phyloP scores from a whole-genome alignment of 2,113 vertebrate species.

The Spermophilus dauricus region DNA sequence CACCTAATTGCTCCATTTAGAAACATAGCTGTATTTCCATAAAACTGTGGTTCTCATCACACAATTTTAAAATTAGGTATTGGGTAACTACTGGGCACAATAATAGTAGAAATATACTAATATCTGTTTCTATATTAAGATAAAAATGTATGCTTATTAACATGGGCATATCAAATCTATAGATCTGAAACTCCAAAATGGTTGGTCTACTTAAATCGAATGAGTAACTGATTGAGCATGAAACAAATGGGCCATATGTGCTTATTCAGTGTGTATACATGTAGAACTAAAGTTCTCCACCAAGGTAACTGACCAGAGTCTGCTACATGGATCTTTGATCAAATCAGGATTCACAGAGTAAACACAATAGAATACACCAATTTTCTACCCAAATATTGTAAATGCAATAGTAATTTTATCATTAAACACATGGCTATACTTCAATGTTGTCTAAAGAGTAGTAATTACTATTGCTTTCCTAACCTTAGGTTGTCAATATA shows the following conservation, averaged over 20 bases:
- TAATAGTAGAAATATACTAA: conserved; percentile 16
- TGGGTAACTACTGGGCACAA: background rate
- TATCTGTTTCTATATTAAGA: background rate
- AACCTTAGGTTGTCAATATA: background rate
- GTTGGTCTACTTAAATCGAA: background rate
- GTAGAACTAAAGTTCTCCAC: background rate
- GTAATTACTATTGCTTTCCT: background rate
- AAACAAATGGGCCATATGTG: background rate
- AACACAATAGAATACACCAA: background rate
- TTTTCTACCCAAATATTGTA: background rate
- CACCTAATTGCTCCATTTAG: conserved; percentile 70
- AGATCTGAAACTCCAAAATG: background rate
- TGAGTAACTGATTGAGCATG: background rate
- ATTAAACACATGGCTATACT: background rate
- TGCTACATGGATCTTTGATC: background rate
- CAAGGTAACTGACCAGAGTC: background rate
- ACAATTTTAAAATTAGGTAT: conserved; percentile 48
- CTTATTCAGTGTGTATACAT: background rate
- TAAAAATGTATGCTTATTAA: conserved; percentile 17
- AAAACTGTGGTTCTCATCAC: conserved; percentile 55
- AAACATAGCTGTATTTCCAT: conserved; percentile 54
- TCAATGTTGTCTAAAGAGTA: background rate
- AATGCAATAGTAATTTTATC: background rate
- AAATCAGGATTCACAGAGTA: background rate
- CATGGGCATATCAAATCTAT: background rate